Conservation (phyloP, 1,140 invertebrate genomes). For the Pentalonia nigronervosa region DNA sequence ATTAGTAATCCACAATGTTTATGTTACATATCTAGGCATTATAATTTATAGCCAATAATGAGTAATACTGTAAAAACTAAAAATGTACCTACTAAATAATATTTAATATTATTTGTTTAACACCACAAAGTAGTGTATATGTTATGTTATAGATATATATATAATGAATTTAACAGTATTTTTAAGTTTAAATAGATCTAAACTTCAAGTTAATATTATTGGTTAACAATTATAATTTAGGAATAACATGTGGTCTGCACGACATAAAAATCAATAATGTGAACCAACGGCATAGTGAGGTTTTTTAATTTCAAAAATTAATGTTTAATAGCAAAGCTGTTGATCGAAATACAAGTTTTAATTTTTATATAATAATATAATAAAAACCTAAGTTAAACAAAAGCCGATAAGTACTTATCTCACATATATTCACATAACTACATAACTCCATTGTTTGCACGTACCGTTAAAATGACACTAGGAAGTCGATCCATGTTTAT, state of each 20-base stretch:
- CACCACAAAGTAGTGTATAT: neutral
- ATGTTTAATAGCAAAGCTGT: neutral
- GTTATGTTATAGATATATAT: neutral
- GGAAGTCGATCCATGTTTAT: conserved; percentile 5
- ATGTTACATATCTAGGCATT: neutral
- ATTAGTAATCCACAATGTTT: neutral
- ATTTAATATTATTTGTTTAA: neutral
- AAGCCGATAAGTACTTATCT: neutral
- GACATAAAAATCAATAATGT: neutral
- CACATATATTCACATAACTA: neutral
- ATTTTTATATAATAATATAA: neutral
- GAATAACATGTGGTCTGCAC: neutral
- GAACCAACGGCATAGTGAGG: neutral
- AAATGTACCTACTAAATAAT: neutral
- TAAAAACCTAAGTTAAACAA: neutral
- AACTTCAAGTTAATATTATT: neutral
- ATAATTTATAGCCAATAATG: neutral
- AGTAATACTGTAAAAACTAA: neutral
- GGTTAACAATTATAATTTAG: neutral
- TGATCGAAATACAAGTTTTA: neutral
- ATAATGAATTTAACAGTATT: neutral
- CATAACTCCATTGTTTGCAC: neutral
- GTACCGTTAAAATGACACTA: conserved; percentile 11
- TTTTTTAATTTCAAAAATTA: neutral
- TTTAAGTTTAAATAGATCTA: neutral